A percentile compares a stretch with the other conserved stretches of the same genome.
These are phyloP conservation scores for Rattus rattus DNA, from an alignment of 2,113 vertebrate genomes.

Conservation along the genomic window DNA sequence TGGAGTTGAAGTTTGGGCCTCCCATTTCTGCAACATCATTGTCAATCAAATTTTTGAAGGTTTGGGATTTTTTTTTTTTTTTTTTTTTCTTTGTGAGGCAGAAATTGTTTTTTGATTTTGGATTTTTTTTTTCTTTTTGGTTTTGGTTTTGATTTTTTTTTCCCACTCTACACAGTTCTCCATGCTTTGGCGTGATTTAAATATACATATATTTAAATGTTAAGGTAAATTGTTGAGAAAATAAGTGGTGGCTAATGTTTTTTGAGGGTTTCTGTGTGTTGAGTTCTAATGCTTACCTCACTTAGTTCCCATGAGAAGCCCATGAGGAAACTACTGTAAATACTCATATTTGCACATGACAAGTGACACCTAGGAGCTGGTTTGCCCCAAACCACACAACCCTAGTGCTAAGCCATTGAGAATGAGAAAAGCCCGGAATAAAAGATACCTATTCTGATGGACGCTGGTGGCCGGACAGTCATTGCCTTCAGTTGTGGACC, in stretches of 20 bases:
- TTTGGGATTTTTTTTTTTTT: background rate
- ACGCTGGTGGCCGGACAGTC: background rate
- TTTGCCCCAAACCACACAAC: background rate
- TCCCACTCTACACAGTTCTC: background rate
- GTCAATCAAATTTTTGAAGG: conserved; percentile 4
- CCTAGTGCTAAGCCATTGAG: background rate
- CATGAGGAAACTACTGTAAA: background rate
- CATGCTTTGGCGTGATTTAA: conserved; percentile 61
- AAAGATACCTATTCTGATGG: conserved; percentile 25
- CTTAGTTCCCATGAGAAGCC: conserved; percentile 13
- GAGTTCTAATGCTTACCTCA: background rate
- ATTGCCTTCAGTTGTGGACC: too few species aligned
- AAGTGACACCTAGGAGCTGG: conserved; percentile 4
- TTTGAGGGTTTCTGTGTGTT: conserved; percentile 27
- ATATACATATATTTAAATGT: conserved; percentile 47
- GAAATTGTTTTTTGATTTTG: background rate
- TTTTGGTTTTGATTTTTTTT: background rate
- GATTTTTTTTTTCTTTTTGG: background rate
- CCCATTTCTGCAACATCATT: conserved; percentile 17
- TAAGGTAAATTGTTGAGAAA: conserved; percentile 36
- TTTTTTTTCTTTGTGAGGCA: background rate
- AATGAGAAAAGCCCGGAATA: conserved; percentile 17
- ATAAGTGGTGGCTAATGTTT: conserved; percentile 10
- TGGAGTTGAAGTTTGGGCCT: background rate
- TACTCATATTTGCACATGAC: conserved; percentile 17